Conservation (phyloP, 1,140 invertebrate genomes). For the Rhizoglyphus robini region DNA sequence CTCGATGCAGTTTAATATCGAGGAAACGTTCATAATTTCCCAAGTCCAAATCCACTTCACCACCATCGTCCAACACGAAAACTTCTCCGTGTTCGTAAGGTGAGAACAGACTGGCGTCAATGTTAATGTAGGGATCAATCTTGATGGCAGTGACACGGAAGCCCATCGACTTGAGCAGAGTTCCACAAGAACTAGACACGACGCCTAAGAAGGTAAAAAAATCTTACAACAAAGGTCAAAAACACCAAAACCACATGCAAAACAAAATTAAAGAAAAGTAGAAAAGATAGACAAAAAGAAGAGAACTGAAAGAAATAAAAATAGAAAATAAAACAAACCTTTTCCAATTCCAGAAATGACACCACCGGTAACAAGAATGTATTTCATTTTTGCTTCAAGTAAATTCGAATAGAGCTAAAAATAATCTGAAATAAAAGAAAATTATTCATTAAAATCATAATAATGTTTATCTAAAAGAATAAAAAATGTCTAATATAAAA, state of each 20-base stretch:
- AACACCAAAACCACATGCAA: no score
- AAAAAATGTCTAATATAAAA: no score
- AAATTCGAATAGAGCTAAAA: no score
- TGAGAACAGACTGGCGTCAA: constrained; percentile 96
- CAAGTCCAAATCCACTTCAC: constrained; percentile 96
- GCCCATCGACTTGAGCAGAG: constrained; percentile 79
- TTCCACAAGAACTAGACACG: constrained; percentile 87
- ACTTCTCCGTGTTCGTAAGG: constrained; percentile 99
- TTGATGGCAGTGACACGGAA: constrained; percentile 91
- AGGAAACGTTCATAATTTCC: constrained; percentile 98
- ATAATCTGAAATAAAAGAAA: no score
- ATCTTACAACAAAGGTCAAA: no score
- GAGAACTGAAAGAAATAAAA: no score
- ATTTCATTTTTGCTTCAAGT: constrained; percentile 74
- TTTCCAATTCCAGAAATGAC: constrained; percentile 97
- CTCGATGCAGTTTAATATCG: constrained; percentile 79
- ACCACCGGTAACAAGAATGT: constrained; percentile 91
- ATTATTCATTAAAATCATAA: no score
- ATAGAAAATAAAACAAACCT: no score
- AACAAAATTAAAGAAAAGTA: no score
- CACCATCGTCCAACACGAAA: constrained; percentile 95
- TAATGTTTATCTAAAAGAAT: no score
- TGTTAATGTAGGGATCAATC: constrained; percentile 98
- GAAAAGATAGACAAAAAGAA: no score
- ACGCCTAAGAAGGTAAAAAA: no score